Evolutionary conservation across 53 echinoderm and acorn worm species (phyloP), one percentile per base, ranked within the genome.

Genomic region (Arbacia lixula): DNA sequence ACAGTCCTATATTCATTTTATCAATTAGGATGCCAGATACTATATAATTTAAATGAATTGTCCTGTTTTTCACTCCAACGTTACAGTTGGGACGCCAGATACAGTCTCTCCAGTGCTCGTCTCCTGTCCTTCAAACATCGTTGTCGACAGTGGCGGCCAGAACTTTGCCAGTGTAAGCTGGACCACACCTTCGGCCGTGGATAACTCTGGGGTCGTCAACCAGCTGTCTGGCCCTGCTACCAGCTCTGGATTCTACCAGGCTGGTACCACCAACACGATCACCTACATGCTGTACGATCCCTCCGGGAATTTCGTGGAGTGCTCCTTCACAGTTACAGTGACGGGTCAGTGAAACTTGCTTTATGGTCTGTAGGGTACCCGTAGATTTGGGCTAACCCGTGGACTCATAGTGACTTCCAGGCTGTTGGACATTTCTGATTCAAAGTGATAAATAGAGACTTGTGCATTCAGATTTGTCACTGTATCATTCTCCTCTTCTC

Each of bases 251-350:
- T 81, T 81, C 12, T 81, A 81, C 31, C 32, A 51, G 29, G 82
- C 82, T 29, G 82, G 82, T 29, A 63, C 82, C 12, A 85, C 81
- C 39, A 88, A 74, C 54, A 83, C 88, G 36, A 84, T 88, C 63
- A 83, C 62, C 50, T 88, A 88, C 76, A 33, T 34, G 22, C 34
- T 88, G 37, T 74, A 63, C 19, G 88, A 88, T 39, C 88, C 88
- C 0, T 54, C 83, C n/a, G 88, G 88, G 31, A 88, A 88, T 56
- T 17, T 54, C 36, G 88, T 53, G 10, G 29, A 21, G 17, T 91
- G 91, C 68, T 20, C 16, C 5, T 91, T 91, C 33, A 68, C 51
- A 35, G 87, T 88, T 1, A 88, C 91, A 25, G 87, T 91, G 24
- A 71, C 35, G 24, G 68, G 91, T 91, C 20, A 83, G 82, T 46